A percentile compares a stretch with the other conserved stretches of the same genome.
These are phyloP conservation scores for Procambarus virginalis DNA, from an alignment of 1,140 invertebrate species.

Conservation along the genomic window DNA sequence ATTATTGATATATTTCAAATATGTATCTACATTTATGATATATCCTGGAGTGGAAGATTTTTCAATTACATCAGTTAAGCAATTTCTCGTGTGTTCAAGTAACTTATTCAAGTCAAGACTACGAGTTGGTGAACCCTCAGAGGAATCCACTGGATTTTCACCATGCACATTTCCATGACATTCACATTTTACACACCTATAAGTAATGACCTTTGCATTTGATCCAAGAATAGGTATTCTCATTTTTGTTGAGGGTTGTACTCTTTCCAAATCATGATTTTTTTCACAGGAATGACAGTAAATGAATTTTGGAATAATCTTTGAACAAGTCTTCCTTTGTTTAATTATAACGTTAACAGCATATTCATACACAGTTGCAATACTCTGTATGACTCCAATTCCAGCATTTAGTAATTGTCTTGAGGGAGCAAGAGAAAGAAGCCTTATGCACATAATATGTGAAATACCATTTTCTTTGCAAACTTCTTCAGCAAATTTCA, in stretches of 20 bases:
- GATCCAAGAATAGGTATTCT: background rate
- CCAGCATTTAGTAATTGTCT: conserved; percentile 6
- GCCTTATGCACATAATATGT: background rate
- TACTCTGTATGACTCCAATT: background rate
- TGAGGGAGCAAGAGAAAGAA: conserved; percentile 13
- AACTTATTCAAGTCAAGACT: background rate
- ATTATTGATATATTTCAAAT: background rate
- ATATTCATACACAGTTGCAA: background rate
- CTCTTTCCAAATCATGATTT: background rate
- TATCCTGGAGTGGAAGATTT: background rate
- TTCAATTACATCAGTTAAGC: background rate
- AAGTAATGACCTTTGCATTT: background rate
- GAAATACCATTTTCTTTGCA: background rate
- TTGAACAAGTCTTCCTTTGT: background rate
- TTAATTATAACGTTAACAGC: background rate
- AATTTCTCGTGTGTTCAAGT: conserved; percentile 1
- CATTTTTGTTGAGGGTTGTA: background rate
- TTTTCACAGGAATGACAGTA: background rate
- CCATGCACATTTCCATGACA: background rate
- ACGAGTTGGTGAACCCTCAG: background rate
- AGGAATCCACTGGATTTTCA: background rate
- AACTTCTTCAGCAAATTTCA: conserved; percentile 13
- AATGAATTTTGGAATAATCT: background rate
- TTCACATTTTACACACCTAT: background rate
- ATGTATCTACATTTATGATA: background rate